Base-by-base conservation (phyloP, 92 coral and sea anemone genomes). In the Palythoa caribaeorum region DNA sequence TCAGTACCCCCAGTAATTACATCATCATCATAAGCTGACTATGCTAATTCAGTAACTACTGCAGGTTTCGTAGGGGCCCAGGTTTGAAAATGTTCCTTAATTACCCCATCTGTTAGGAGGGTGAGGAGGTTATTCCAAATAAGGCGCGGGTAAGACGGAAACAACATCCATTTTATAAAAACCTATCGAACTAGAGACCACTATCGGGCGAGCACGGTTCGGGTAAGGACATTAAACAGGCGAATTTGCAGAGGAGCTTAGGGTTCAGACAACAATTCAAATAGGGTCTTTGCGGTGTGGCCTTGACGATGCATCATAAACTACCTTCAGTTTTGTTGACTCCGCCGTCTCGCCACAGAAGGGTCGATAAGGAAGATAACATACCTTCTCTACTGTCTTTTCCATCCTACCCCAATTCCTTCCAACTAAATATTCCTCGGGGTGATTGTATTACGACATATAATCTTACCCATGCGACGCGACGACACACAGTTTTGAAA, bases 11-110 rank as follows among this genome's bases (percentile, higher is more conserved):
- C 83, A 50, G 68, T 36, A 2, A 86, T 72, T 10, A 86, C 51
- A 73, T 86, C 89, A 39, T 86, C 83, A 7, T 74, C 90, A 77
- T 87, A 77, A 47, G 65, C 39, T 53, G 80, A 79, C 65, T 65
- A 37, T 51, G 78, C 16, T 44, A 86, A 50, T 74, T 74, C 89
- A n/a, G 36, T 52, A 14, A 85, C 88, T 13, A 77, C 78, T 16
- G 52, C 80, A 47, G 83, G 88, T 63, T 85, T 70, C 11, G 19
- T 28, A 38, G 78, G 54, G 9, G 28, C 59, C 54, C 68, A 86
- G 59, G 2, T 51, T 15, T 16, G 66, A 1, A 59, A 75, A 75
- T 86, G 73, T 60, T 86, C 73, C 70, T 85, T 52, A 10, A 85
- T 6, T 50, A 60, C 78, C 47, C 81, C 89, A 13, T 66, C 48